A percentile compares a stretch with the other conserved stretches of the same genome.
These are phyloP conservation scores for Pseudochaenichthys georgianus DNA, from an alignment of 2,797 vertebrate genomes.

Conservation along the genomic window DNA sequence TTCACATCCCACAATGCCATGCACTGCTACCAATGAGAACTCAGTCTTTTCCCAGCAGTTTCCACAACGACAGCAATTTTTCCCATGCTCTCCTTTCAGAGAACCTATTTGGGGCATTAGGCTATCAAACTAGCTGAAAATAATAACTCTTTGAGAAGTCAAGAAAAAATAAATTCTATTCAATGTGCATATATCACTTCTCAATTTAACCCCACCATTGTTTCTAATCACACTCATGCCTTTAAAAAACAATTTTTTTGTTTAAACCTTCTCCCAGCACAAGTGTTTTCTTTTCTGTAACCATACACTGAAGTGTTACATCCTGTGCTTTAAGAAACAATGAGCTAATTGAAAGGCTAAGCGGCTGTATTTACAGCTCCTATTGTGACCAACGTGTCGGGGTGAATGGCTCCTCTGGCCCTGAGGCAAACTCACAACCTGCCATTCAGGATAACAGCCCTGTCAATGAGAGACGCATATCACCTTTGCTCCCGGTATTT, in stretches of 20 bases:
- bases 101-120: constrained; percentile 74
- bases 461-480: constrained; percentile 44
- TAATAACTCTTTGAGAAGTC: constrained; percentile 49
- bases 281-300: constrained; percentile 24
- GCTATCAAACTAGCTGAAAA: constrained; percentile 65
- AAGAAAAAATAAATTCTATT: constrained; percentile 40
- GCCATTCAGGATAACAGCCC: constrained; percentile 49
- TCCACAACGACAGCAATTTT: constrained; percentile 71
- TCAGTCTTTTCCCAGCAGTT: constrained; percentile 75
- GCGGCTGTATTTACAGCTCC: constrained; percentile 45
- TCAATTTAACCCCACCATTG: constrained; percentile 53
- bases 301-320: constrained; percentile 41
- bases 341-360: constrained; percentile 54
- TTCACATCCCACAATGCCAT: constrained; percentile 72
- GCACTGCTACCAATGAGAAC: constrained; percentile 70
- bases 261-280: constrained; percentile 31
- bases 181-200: constrained; percentile 41
- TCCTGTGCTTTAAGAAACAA: constrained; percentile 67
- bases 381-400: constrained; percentile 49
- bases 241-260: constrained; percentile 29
- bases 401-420: constrained; percentile 47
- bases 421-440: constrained; percentile 46
- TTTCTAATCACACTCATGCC: constrained; percentile 31
- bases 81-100: constrained; percentile 76
- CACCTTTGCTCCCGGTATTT: constrained; percentile 53